A percentile compares a stretch with the other conserved stretches of the same genome.
These are phyloP conservation scores for Oreochromis niloticus DNA, from an alignment of 2,113 vertebrate species.

Conservation along the genomic window DNA sequence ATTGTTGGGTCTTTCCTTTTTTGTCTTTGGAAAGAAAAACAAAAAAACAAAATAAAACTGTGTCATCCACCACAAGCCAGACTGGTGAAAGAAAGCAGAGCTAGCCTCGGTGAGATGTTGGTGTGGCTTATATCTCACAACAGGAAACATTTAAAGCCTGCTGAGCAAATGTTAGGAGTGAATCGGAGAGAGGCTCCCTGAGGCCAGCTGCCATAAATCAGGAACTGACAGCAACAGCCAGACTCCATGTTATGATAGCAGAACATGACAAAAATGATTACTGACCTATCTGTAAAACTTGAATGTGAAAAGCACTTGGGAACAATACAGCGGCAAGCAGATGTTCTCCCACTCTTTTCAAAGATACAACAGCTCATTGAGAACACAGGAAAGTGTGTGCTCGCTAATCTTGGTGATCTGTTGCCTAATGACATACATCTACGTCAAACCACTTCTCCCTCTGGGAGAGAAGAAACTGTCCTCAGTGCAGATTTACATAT, in stretches of 20 bases:
- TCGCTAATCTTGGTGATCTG: neutral
- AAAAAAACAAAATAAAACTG: neutral
- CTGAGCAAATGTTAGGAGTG: slow-evolving; percentile 46
- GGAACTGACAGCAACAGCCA: slow-evolving; percentile 2
- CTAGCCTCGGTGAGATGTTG: neutral
- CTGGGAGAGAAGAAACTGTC: neutral
- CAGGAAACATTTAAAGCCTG: slow-evolving; percentile 41
- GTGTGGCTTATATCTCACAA: slow-evolving; percentile 31
- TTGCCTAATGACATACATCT: slow-evolving; percentile 31
- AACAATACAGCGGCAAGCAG: neutral
- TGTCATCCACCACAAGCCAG: neutral
- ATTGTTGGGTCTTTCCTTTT: neutral
- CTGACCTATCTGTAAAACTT: slow-evolving; percentile 29
- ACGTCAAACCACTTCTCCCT: slow-evolving; percentile 7
- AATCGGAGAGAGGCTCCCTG: neutral
- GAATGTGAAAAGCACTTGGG: neutral
- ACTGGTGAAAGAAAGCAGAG: neutral
- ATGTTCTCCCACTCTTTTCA: neutral
- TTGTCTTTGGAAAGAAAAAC: neutral
- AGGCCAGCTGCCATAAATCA: slow-evolving; percentile 42
- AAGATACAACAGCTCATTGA: neutral
- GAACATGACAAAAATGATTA: slow-evolving; percentile 35
- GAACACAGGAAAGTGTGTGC: neutral
- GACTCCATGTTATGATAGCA: slow-evolving; percentile 28
- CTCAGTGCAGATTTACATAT: slow-evolving; percentile 37